These are phyloP conservation scores for Crossocerus cetratus DNA, from an alignment of 2,888 invertebrate species.

Conservation along the genomic window DNA sequence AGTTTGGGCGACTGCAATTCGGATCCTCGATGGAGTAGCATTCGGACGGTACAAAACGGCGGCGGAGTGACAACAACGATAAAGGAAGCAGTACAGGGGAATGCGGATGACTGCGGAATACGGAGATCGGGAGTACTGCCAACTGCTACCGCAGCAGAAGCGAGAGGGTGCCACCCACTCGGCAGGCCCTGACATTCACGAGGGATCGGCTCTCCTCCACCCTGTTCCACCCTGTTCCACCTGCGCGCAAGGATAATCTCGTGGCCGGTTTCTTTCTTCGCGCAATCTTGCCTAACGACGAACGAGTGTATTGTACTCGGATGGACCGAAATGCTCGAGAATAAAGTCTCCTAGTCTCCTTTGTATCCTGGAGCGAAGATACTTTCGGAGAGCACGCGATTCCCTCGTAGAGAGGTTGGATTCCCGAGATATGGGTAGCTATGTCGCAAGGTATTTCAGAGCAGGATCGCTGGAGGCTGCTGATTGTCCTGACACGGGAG, in stretches of 20 bases:
- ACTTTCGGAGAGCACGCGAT: too few relatives aligned
- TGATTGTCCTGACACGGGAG: background rate
- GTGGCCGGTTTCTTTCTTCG: too few relatives aligned
- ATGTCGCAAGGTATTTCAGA: too few relatives aligned
- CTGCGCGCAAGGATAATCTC: too few relatives aligned
- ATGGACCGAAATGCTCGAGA: too few relatives aligned
- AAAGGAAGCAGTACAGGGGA: slow-evolving; percentile 32
- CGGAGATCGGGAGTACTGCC: slow-evolving; percentile 47
- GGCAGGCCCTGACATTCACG: slow-evolving; percentile 33
- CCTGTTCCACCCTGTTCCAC: background rate
- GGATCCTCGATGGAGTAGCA: background rate
- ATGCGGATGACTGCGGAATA: slow-evolving; percentile 50
- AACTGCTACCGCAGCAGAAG: slow-evolving; percentile 30
- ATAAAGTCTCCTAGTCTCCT: too few relatives aligned
- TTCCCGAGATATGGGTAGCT: too few relatives aligned
- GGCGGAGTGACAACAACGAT: slow-evolving; percentile 30
- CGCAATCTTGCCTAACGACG: too few relatives aligned
- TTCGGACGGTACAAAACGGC: background rate
- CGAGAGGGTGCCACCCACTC: slow-evolving; percentile 10
- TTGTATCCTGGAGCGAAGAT: too few relatives aligned
- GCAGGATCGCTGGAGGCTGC: background rate
- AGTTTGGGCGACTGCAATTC: too few relatives aligned
- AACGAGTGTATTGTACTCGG: too few relatives aligned
- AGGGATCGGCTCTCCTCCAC: background rate
- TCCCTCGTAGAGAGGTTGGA: too few relatives aligned